phyloP scores from a whole-genome alignment of 2,888 invertebrate genomes.

The Tipula unca region DNA sequence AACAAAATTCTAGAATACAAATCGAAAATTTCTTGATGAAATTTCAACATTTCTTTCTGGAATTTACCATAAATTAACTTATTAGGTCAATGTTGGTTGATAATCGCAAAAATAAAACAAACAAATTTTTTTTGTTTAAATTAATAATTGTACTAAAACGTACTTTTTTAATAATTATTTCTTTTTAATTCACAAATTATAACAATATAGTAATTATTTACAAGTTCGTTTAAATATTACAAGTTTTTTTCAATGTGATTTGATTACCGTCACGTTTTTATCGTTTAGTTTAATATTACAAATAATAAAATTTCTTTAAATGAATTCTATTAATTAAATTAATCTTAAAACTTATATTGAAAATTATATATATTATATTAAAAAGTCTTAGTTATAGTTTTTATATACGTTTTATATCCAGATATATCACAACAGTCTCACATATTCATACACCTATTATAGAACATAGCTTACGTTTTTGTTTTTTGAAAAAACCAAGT shows the following conservation, averaged over 20 bases:
- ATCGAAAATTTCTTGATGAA: background rate
- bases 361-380: background rate
- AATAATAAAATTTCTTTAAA: background rate
- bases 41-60: background rate
- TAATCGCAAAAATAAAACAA: background rate
- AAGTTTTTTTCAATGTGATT: background rate
- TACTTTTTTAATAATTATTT: background rate
- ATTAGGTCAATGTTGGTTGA: background rate
- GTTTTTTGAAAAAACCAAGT: background rate
- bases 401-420: background rate
- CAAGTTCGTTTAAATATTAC: background rate
- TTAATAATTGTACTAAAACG: slow-evolving; percentile 18
- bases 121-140: background rate
- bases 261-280: background rate
- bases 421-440: background rate
- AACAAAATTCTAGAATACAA: background rate
- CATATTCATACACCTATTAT: background rate
- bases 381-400: background rate
- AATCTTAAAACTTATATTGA: background rate
- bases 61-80: background rate
- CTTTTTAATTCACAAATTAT: background rate
- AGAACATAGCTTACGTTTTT: background rate
- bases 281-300: background rate
- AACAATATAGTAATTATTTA: background rate
- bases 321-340: background rate